phyloP scores from a whole-genome alignment of 1,140 invertebrate species.

The Antheraea pernyi region DNA sequence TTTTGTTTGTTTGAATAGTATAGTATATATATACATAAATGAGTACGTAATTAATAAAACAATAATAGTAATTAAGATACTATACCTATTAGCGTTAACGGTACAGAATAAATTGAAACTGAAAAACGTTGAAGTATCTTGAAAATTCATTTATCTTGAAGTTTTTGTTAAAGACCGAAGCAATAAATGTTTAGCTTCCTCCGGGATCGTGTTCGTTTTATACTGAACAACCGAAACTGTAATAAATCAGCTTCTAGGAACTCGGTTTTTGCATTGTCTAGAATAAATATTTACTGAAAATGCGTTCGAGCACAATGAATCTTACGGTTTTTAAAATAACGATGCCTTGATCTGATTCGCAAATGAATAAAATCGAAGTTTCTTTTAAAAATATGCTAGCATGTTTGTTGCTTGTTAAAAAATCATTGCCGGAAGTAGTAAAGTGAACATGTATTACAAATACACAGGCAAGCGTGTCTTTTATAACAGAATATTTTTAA shows the following conservation, averaged over 20 bases:
- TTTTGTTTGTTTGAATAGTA: too few species aligned
- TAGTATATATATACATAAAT: background rate
- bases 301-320: conserved; percentile 4
- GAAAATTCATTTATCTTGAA: background rate
- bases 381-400: background rate
- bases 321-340: background rate
- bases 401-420: background rate
- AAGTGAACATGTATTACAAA: too few species aligned
- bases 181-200: conserved; percentile 2
- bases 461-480: too few species aligned
- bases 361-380: background rate
- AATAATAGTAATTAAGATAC: background rate
- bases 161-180: background rate
- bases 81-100: background rate
- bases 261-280: conserved; percentile 10
- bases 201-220: conserved; percentile 8
- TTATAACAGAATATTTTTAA: too few species aligned
- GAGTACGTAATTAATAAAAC: background rate
- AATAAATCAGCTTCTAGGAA: conserved; percentile 8
- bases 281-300: conserved; percentile 15
- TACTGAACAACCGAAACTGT: conserved; percentile 2
- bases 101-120: background rate
- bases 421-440: too few species aligned
- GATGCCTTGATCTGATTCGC: background rate
- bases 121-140: background rate